These are phyloP conservation scores for Eupithecia vulgata DNA, from an alignment of 2,888 invertebrate species.

Conservation along the genomic window DNA sequence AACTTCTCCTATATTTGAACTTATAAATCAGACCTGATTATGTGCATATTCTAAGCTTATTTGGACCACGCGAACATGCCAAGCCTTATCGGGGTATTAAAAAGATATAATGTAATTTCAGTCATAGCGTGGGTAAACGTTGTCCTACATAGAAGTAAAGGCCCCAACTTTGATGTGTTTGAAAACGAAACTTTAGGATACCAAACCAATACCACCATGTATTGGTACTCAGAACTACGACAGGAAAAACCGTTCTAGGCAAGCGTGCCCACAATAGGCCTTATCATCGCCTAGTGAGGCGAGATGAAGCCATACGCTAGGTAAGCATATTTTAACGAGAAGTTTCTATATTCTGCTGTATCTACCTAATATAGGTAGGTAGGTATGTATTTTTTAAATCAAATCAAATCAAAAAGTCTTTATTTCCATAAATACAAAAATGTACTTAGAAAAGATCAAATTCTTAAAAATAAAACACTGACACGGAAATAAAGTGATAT, in stretches of 20 bases:
- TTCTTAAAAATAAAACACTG: too few relatives aligned
- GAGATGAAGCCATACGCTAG: neutral
- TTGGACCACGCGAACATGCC: slow-evolving; percentile 37
- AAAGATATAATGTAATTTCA: slow-evolving; percentile 48
- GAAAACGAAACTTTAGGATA: neutral
- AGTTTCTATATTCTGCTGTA: too few relatives aligned
- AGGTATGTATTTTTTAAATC: too few relatives aligned
- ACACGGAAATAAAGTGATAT: too few relatives aligned
- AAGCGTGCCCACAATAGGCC: neutral
- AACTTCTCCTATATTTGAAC: slow-evolving; percentile 24
- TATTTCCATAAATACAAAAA: too few relatives aligned
- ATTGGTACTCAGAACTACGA: neutral
- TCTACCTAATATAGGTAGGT: too few relatives aligned
- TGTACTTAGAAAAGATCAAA: too few relatives aligned
- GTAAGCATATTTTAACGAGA: neutral
- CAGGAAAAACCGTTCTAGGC: neutral
- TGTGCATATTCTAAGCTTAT: slow-evolving; percentile 38
- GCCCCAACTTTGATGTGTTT: neutral
- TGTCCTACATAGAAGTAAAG: slow-evolving; percentile 4
- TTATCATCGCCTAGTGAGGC: neutral
- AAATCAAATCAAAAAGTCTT: too few relatives aligned
- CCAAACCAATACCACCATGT: neutral
- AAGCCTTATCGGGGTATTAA: slow-evolving; percentile 41
- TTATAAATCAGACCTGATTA: slow-evolving; percentile 29
- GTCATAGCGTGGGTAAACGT: slow-evolving; percentile 51